These are phyloP conservation scores for Colletes gigas DNA, from an alignment of 1,140 invertebrate genomes.

Conservation along the genomic window DNA sequence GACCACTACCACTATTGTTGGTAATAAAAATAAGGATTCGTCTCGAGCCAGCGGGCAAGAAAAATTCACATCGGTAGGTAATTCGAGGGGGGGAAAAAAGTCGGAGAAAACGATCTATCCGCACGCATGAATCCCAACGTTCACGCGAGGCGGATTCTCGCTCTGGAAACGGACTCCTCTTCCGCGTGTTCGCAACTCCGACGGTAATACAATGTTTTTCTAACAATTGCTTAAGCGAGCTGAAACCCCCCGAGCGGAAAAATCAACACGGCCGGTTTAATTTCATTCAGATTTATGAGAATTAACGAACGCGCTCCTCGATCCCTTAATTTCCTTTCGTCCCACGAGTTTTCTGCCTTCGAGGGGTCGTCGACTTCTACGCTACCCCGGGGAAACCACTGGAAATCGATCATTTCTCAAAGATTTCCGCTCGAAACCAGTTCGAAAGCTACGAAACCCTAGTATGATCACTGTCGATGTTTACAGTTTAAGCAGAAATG, in stretches of 20 bases:
- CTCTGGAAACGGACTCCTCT: conserved; percentile 29
- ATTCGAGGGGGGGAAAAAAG: not conserved
- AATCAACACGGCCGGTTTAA: conserved; percentile 71
- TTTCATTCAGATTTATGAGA: conserved; percentile 73
- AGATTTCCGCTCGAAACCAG: no score
- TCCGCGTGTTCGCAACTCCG: conserved; percentile 35
- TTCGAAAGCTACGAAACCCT: no score
- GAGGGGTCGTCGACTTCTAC: conserved; percentile 14
- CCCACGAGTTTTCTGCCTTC: conserved; percentile 24
- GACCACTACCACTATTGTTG: not conserved
- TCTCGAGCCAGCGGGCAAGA: no score
- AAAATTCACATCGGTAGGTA: not conserved
- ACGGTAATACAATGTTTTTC: conserved; percentile 55
- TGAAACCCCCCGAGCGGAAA: conserved; percentile 62
- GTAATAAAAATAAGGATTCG: not conserved
- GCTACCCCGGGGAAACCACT: no score
- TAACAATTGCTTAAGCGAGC: conserved; percentile 59
- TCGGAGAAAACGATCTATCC: not conserved
- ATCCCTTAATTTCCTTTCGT: conserved; percentile 57
- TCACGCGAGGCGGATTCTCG: conserved; percentile 46
- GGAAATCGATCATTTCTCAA: no score
- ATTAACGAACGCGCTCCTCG: conserved; percentile 65
- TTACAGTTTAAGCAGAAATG: no score
- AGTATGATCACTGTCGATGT: no score
- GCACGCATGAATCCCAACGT: not conserved